These are phyloP conservation scores for Luehdorfia chinensis DNA, from an alignment of 1,140 invertebrate species.

Conservation along the genomic window DNA sequence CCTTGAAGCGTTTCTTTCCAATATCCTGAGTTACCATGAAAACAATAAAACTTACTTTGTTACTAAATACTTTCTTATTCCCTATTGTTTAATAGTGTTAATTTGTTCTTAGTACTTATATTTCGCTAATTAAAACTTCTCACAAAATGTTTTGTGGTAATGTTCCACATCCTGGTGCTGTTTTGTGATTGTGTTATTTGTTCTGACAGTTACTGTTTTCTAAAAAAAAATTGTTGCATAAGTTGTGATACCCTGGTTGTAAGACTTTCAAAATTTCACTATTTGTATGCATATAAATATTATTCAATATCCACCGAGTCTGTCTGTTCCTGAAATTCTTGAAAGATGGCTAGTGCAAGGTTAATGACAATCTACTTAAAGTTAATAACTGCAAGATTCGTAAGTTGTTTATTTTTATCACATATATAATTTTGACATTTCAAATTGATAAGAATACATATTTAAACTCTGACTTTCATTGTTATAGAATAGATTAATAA, in stretches of 20 bases:
- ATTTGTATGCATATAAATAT: too few species aligned
- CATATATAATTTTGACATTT: too few species aligned
- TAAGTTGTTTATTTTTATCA: too few species aligned
- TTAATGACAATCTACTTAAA: too few species aligned
- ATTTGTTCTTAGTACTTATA: constrained; percentile 8
- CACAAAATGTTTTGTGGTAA: constrained; percentile 6
- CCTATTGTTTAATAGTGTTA: constrained; percentile 19
- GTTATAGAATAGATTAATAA: constrained; percentile 1
- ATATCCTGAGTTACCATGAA: constrained; percentile 48
- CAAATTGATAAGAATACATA: too few species aligned
- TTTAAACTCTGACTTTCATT: too few species aligned
- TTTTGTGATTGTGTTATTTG: not conserved
- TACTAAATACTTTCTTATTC: constrained; percentile 27
- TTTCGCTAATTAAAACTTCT: not conserved
- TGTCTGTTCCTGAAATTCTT: too few species aligned
- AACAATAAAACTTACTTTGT: constrained; percentile 21
- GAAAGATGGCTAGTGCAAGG: too few species aligned
- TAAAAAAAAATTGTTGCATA: not conserved
- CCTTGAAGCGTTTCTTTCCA: constrained; percentile 42
- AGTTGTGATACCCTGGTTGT: not conserved
- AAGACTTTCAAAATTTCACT: not conserved
- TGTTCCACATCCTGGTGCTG: not conserved
- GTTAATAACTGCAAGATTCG: too few species aligned
- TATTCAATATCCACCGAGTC: too few species aligned
- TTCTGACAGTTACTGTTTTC: not conserved